These are phyloP conservation scores for Nebria ingens DNA, from an alignment of 1,140 invertebrate genomes.

Conservation along the genomic window DNA sequence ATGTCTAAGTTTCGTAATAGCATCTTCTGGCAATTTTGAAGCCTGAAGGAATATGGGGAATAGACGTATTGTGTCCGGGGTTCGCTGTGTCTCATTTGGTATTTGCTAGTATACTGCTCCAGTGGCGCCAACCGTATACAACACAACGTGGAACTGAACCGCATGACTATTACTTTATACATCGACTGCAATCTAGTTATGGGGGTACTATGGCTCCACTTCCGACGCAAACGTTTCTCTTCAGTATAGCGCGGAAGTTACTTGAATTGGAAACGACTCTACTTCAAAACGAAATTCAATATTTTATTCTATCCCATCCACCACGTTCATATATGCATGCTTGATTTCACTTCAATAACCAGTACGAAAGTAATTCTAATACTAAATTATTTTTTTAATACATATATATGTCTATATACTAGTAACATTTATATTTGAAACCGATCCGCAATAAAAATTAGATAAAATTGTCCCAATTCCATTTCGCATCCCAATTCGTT, in stretches of 20 bases:
- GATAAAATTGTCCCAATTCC: no score
- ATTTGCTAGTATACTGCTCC: not conserved
- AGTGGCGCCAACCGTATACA: not conserved
- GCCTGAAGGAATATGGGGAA: not conserved
- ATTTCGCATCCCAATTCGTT: no score
- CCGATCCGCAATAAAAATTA: no score
- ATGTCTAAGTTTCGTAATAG: not conserved
- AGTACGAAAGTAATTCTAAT: no score
- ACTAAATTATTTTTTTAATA: no score
- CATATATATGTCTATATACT: not conserved
- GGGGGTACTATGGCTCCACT: not conserved
- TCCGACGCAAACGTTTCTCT: not conserved
- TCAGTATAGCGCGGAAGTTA: no score
- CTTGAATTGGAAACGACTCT: not conserved
- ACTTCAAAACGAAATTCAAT: not conserved
- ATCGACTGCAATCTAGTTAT: not conserved
- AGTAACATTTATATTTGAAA: no score
- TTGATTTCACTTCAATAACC: no score
- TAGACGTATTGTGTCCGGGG: not conserved
- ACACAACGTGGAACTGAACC: not conserved
- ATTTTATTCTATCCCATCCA: not conserved
- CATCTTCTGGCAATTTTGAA: not conserved
- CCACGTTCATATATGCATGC: no score
- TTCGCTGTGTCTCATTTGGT: no score
- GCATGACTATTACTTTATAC: not conserved